These are phyloP conservation scores for Homarus gammarus DNA, from an alignment of 2,888 invertebrate genomes.

Conservation along the genomic window DNA sequence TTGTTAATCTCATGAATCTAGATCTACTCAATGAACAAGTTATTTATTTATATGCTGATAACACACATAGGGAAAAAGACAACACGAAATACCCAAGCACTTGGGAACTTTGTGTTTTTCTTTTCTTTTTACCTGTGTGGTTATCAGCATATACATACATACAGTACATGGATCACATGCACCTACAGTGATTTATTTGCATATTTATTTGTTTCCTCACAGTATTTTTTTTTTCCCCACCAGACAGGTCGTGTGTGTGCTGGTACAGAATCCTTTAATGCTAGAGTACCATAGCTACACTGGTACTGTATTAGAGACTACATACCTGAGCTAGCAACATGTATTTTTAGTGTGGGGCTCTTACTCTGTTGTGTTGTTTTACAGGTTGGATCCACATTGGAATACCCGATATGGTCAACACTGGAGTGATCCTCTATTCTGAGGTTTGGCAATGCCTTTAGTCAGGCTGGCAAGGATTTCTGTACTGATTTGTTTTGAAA, in stretches of 20 bases:
- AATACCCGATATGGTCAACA: background rate
- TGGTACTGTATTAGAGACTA: background rate
- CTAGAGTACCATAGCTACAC: background rate
- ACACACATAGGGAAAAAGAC: too few relatives aligned
- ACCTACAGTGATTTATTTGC: too few relatives aligned
- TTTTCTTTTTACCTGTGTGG: too few relatives aligned
- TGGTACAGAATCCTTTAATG: background rate
- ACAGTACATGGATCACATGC: too few relatives aligned
- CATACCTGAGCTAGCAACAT: background rate
- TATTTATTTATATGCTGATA: slow-evolving; percentile 24
- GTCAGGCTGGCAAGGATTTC: background rate
- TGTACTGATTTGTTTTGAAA: slow-evolving; percentile 5
- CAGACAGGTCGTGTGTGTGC: slow-evolving; percentile 24
- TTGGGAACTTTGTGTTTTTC: too few relatives aligned
- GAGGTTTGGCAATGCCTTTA: background rate
- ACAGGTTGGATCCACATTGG: background rate
- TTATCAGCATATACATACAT: too few relatives aligned
- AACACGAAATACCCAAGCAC: too few relatives aligned
- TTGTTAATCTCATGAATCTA: slow-evolving; percentile 41
- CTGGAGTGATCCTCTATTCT: background rate
- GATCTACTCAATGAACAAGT: slow-evolving; percentile 35
- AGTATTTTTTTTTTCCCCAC: slow-evolving; percentile 29
- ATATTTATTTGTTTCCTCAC: slow-evolving; percentile 28
- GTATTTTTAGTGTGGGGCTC: background rate
- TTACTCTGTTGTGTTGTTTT: background rate